Conservation (phyloP, 2,797 vertebrate genomes). For the Gallinago solitaria region DNA sequence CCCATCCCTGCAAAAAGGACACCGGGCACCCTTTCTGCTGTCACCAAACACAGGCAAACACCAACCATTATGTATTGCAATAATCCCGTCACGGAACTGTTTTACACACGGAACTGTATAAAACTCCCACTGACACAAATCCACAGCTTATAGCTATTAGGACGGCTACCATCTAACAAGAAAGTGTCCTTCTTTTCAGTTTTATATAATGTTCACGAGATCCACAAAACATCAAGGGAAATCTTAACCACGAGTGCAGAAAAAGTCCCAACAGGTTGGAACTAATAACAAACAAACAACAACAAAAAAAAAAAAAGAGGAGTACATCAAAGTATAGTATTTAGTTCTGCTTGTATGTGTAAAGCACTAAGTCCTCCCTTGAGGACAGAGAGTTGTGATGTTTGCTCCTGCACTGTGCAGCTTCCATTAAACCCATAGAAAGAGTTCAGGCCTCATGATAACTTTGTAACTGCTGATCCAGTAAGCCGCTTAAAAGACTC, state of each 20-base stretch:
- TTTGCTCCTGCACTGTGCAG: conserved; percentile 52
- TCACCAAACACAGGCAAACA: background rate
- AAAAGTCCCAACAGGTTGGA: conserved; percentile 45
- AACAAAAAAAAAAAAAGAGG: background rate
- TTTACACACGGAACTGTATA: background rate
- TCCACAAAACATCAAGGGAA: conserved; percentile 3
- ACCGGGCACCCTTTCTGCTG: background rate
- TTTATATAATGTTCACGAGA: background rate
- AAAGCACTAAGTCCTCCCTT: conserved; percentile 65
- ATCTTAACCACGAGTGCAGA: background rate
- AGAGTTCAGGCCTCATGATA: conserved; percentile 68
- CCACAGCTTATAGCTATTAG: background rate
- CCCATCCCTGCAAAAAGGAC: background rate
- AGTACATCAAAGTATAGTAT: conserved; percentile 66
- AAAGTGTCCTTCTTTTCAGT: background rate
- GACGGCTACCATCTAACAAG: background rate
- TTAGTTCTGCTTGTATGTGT: conserved; percentile 71
- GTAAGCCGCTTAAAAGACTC: conserved; percentile 71
- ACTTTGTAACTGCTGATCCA: conserved; percentile 72
- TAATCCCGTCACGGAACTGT: background rate
- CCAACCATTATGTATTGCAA: background rate
- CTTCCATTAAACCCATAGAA: conserved; percentile 62
- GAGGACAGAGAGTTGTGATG: conserved; percentile 62
- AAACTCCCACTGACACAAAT: background rate
- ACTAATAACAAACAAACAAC: background rate